Evolutionary conservation across 2,113 vertebrate genomes (phyloP).

Genomic region (Oplegnathus fasciatus): DNA sequence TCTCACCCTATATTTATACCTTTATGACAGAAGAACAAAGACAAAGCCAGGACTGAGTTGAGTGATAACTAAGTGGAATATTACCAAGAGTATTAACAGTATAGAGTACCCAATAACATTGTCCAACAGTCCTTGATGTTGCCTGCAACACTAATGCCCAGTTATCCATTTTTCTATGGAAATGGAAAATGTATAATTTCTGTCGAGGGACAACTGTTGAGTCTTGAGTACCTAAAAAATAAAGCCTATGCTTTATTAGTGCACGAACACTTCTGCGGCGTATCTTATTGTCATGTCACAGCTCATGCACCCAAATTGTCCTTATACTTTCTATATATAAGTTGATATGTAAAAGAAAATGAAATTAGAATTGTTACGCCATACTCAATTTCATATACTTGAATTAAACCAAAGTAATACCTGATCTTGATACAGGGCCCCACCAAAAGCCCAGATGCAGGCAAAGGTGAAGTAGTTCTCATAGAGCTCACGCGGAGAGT

Average conservation of each 20-base stretch:
- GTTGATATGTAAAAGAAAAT: not conserved
- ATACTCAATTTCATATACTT: not conserved
- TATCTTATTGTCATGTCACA: not conserved
- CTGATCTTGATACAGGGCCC: conserved; percentile 86
- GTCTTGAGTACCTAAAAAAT: not conserved
- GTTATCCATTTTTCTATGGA: not conserved
- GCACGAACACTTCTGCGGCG: not conserved
- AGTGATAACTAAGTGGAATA: conserved; percentile 10
- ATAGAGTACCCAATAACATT: not conserved
- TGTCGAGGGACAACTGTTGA: not conserved
- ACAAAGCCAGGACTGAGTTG: not conserved
- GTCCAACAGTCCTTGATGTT: not conserved
- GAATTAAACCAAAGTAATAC: conserved; percentile 47
- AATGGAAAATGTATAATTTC: conserved; percentile 4
- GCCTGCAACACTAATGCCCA: not conserved
- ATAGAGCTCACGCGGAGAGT: conserved; percentile 85
- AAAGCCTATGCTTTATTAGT: not conserved
- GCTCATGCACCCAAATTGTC: not conserved
- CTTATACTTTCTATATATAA: not conserved
- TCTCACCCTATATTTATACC: conserved; percentile 20
- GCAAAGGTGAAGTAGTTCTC: conserved; percentile 89
- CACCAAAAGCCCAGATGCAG: conserved; percentile 87
- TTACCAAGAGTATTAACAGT: conserved; percentile 10
- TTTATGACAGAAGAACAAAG: conserved; percentile 19
- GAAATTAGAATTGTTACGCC: not conserved